Evolutionary conservation across 2,113 vertebrate genomes (phyloP).

Genomic region (Zosterops lateralis): DNA sequence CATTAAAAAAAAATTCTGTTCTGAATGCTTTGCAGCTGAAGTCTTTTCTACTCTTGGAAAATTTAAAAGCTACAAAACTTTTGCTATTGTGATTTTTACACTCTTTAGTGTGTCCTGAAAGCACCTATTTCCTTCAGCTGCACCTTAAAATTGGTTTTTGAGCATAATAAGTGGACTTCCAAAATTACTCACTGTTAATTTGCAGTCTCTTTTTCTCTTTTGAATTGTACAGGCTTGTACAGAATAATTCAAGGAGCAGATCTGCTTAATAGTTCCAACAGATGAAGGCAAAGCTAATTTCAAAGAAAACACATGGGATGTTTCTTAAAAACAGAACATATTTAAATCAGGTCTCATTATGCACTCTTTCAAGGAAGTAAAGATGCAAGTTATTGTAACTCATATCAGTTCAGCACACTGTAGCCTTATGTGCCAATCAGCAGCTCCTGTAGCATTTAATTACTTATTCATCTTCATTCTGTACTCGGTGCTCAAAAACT

Average conservation of each 20-base stretch:
- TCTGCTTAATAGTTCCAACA: not conserved
- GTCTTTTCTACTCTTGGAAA: not conserved
- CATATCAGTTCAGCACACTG: not conserved
- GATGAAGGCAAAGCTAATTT: conserved; percentile 53
- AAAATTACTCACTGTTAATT: not conserved
- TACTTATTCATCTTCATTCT: conserved; percentile 9
- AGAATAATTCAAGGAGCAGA: not conserved
- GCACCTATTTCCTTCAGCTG: not conserved
- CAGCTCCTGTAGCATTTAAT: conserved; percentile 22
- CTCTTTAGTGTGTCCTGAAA: not conserved
- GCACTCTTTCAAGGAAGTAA: conserved; percentile 38
- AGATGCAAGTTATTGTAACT: not conserved
- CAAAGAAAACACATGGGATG: conserved; percentile 35
- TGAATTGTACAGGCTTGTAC: not conserved
- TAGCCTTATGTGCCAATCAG: conserved; percentile 10
- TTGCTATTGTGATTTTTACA: not conserved
- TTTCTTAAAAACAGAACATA: conserved; percentile 35
- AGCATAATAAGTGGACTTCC: not conserved
- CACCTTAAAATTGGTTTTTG: not conserved
- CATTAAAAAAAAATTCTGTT: not conserved
- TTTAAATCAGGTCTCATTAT: conserved; percentile 56
- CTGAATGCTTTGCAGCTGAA: not conserved
- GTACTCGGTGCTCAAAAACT: not conserved
- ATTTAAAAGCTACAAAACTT: not conserved
- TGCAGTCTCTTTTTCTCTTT: not conserved